These are phyloP conservation scores for Podarcis siculus DNA, from an alignment of 2,797 vertebrate genomes.

Conservation along the genomic window DNA sequence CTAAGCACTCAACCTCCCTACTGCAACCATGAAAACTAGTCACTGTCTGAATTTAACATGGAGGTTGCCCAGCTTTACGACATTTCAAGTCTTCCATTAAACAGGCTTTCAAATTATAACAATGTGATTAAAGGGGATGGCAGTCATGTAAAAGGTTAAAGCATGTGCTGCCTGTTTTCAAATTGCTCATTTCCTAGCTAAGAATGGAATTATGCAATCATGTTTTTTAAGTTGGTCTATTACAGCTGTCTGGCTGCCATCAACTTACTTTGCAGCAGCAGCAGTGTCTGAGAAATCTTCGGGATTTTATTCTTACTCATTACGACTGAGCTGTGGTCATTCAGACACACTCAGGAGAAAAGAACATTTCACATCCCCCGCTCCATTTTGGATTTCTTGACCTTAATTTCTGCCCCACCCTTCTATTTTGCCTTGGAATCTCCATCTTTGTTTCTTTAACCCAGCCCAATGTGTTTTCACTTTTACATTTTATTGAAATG, in stretches of 20 bases:
- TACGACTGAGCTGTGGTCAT: constrained; percentile 34
- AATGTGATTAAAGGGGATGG: constrained; percentile 2
- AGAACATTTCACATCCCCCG: constrained; percentile 50
- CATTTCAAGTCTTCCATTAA: constrained; percentile 2
- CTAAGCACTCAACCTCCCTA: background rate
- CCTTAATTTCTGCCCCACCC: constrained; percentile 34
- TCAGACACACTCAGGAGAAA: constrained; percentile 58
- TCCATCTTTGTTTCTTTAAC: constrained; percentile 52
- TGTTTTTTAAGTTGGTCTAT: constrained; percentile 29
- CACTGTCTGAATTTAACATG: background rate
- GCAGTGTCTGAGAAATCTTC: constrained; percentile 5
- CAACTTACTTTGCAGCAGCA: constrained; percentile 26
- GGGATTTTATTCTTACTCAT: constrained; percentile 14
- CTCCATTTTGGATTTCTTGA: constrained; percentile 59
- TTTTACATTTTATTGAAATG: background rate
- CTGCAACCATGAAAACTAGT: background rate
- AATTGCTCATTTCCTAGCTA: background rate
- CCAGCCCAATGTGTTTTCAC: background rate
- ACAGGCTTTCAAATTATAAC: background rate
- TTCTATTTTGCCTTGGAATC: constrained; percentile 31
- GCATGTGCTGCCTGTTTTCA: background rate
- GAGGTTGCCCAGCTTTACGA: background rate
- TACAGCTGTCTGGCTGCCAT: constrained; percentile 39
- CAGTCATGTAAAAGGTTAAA: background rate
- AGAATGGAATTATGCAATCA: background rate